A percentile compares a stretch with the other conserved stretches of the same genome.
These are phyloP conservation scores for Equus quagga DNA, from an alignment of 2,113 vertebrate species.

Conservation along the genomic window DNA sequence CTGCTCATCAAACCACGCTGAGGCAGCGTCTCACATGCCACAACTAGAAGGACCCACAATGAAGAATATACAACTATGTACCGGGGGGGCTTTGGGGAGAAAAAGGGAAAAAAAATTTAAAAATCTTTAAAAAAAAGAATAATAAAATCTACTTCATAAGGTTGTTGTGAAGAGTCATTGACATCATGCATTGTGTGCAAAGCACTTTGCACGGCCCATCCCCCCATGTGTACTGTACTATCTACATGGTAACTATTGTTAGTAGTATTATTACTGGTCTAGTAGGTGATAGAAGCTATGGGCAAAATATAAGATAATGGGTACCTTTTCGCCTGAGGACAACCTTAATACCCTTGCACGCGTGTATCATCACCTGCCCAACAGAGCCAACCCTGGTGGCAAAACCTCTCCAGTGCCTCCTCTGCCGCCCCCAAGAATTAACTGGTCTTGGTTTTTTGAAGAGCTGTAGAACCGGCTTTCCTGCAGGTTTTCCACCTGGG, in stretches of 20 bases:
- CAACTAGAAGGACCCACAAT: no score
- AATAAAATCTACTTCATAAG: slow-evolving; percentile 13
- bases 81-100: no score
- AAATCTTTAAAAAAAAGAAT: no score
- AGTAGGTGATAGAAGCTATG: not conserved
- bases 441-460: not conserved
- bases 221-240: no score
- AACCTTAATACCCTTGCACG: not conserved
- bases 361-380: not conserved
- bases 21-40: no score
- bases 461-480: not conserved
- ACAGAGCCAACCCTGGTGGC: not conserved
- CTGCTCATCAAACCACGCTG: no score
- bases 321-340: not conserved
- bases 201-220: not conserved
- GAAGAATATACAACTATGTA: no score
- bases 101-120: no score
- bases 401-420: not conserved
- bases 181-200: not conserved
- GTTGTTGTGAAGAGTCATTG: not conserved
- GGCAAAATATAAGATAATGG: not conserved
- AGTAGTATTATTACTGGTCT: not conserved
- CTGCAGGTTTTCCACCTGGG: not conserved
- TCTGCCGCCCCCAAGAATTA: not conserved
- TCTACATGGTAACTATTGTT: not conserved